phyloP scores from a whole-genome alignment of 2,797 vertebrate genomes.

The Microctenopoma steveboyesi region DNA sequence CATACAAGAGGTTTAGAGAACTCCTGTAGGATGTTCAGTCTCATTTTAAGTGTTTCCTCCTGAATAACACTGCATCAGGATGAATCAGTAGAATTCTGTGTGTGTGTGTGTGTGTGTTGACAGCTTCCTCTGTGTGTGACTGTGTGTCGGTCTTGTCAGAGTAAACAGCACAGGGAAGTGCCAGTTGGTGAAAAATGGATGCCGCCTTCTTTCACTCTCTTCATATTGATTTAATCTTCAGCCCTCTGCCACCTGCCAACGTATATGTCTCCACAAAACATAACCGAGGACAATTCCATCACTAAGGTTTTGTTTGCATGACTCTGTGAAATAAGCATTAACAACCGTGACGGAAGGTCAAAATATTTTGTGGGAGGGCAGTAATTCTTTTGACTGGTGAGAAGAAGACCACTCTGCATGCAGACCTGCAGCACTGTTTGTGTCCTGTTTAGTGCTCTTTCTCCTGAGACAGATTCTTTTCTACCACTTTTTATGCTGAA shows the following conservation, averaged over 20 bases:
- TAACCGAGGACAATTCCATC: slow-evolving; percentile 55
- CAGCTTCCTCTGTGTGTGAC: slow-evolving; percentile 40
- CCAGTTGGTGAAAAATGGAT: slow-evolving; percentile 60
- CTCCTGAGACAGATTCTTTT: slow-evolving; percentile 4
- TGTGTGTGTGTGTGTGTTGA: slow-evolving; percentile 16
- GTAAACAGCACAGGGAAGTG: slow-evolving; percentile 61
- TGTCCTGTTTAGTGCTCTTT: slow-evolving; percentile 18
- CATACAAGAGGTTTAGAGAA: slow-evolving; percentile 38
- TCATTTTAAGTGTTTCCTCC: slow-evolving; percentile 63
- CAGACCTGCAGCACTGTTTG: neutral
- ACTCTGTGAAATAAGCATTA: slow-evolving; percentile 63
- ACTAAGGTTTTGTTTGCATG: slow-evolving; percentile 53
- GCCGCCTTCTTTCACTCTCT: slow-evolving; percentile 41
- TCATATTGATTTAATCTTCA: slow-evolving; percentile 73
- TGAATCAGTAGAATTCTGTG: slow-evolving; percentile 56
- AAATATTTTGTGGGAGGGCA: slow-evolving; percentile 35
- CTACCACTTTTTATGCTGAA: neutral
- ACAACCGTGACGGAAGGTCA: slow-evolving; percentile 51
- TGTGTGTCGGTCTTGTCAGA: slow-evolving; percentile 34
- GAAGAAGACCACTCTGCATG: neutral
- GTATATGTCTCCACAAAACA: slow-evolving; percentile 69
- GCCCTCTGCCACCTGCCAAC: slow-evolving; percentile 45
- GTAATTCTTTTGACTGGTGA: slow-evolving; percentile 46
- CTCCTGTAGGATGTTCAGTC: slow-evolving; percentile 49
- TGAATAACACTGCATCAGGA: slow-evolving; percentile 59